Evolutionary conservation across 2,113 vertebrate species (phyloP), one percentile per base, ranked within the genome.

Genomic region (Brachyhypopomus occidentalis): DNA sequence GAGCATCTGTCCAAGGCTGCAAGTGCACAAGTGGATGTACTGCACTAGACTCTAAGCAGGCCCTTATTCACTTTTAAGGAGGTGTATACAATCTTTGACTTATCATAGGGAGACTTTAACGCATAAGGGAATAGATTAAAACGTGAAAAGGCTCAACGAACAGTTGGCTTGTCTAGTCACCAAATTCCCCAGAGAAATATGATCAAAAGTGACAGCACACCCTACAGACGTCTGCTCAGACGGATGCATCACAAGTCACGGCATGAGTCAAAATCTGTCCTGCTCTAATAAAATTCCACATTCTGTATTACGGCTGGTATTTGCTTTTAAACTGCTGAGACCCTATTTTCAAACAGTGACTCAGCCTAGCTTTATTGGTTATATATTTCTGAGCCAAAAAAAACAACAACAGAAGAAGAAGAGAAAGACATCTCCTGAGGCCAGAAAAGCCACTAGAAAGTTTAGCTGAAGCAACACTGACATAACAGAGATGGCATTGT

Each of bases 391-490:
- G 4, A 72, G 64, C 80, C 58, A 52, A 56, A 80, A 48, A 27
- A 55, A 75, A 84, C 72, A 72, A 4, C 9, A 52, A 52, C 45
- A 52, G 2, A 41, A 41, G 9, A 41, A 41, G 2, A 41, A 41
- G 1, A 6, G 5, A 41, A 41, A 41, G 9, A 41, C 41, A 14
- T 52, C 45, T n/a, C 69, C 63, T 5, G 6, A 56, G 36, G 71
- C 52, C 58, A 83, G 63, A 48, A 72, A 79, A 78, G 9, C 75
- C 27, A 80, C 62, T 52, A 78, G 41, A 66, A 38, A 27, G 73
- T 27, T 71, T 41, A 77, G 3, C 77, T 63, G 17, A 48, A 81
- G 78, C 56, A 75, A 79, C 27, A 25, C 77, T 11, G 83, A 81
- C 62, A 77, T 63, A 71, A 84, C 56, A 71, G 59, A 75, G 60